Conservation (phyloP, 2,797 vertebrate species). For the Bradypodion ventrale region DNA sequence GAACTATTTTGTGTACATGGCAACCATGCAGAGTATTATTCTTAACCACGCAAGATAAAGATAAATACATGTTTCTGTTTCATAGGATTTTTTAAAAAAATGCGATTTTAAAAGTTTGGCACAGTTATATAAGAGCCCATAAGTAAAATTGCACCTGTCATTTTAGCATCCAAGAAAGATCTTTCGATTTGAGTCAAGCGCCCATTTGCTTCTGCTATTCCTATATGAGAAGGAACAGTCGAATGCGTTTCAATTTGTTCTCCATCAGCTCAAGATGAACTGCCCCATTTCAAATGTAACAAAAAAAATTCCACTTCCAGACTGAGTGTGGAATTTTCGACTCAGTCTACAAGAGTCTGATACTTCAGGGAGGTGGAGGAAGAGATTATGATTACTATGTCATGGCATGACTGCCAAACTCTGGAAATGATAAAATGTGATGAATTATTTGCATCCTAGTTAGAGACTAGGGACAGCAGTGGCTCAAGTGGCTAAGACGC, state of each 20-base stretch:
- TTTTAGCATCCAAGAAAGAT: constrained; percentile 3
- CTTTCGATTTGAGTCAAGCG: neutral
- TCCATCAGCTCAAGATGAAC: neutral
- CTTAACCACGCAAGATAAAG: neutral
- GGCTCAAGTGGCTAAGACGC: too few relatives aligned
- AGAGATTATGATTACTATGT: constrained; percentile 20
- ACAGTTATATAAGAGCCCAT: neutral
- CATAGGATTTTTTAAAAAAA: neutral
- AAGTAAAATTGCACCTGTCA: neutral
- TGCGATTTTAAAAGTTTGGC: neutral
- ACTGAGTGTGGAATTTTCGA: neutral
- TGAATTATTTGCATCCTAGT: constrained; percentile 33
- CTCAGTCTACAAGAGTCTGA: constrained; percentile 4
- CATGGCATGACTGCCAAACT: constrained; percentile 12
- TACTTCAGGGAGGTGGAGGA: constrained; percentile 18
- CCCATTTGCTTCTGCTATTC: neutral
- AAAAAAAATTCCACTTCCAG: constrained; percentile 9
- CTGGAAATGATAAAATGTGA: constrained; percentile 21
- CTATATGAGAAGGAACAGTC: neutral
- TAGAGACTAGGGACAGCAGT: too few relatives aligned
- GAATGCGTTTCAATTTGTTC: neutral
- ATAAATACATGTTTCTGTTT: neutral
- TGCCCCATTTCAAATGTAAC: neutral
- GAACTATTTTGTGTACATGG: neutral
- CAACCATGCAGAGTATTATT: neutral